Percentiles rank a stretch among this genome's conserved stretches.
These are phyloP conservation scores for Gallinago undulata DNA, from an alignment of 2,113 vertebrate genomes.

Conservation along the genomic window DNA sequence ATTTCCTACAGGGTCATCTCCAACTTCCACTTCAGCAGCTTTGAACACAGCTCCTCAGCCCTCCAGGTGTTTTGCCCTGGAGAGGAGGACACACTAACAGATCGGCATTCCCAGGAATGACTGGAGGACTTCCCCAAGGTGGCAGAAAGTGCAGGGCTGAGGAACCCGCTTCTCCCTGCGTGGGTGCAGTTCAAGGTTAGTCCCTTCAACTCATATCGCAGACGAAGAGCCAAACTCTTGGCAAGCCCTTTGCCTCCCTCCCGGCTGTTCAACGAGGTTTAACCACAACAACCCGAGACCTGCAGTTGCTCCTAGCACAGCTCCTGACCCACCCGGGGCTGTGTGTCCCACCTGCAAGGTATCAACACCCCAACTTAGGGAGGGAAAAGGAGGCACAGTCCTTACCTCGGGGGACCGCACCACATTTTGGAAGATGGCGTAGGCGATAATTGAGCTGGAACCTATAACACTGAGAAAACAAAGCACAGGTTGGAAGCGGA, in stretches of 20 bases:
- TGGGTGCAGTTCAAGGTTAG: background rate
- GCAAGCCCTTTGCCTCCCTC: background rate
- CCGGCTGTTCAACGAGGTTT: background rate
- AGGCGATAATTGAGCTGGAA: constrained; percentile 79
- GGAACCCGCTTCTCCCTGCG: background rate
- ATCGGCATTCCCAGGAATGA: background rate
- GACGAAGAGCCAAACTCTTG: background rate
- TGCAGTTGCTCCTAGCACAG: background rate
- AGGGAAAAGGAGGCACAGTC: background rate
- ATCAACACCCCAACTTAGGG: background rate
- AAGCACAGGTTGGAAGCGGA: constrained; percentile 14
- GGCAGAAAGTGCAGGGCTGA: fast-evolving
- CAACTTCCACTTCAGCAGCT: background rate
- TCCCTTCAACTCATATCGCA: background rate
- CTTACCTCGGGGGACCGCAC: constrained; percentile 76
- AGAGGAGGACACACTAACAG: fast-evolving
- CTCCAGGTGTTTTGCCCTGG: background rate
- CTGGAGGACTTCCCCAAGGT: background rate
- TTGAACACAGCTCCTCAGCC: background rate
- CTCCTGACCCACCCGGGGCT: background rate
- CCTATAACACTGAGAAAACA: constrained; percentile 73
- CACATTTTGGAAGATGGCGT: constrained; percentile 69
- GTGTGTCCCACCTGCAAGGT: background rate
- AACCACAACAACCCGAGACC: background rate
- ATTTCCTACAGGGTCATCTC: background rate